Percentiles rank a stretch among this genome's conserved stretches.
phyloP scores from a whole-genome alignment of 2,113 vertebrate genomes.

The Accipiter cooperii region DNA sequence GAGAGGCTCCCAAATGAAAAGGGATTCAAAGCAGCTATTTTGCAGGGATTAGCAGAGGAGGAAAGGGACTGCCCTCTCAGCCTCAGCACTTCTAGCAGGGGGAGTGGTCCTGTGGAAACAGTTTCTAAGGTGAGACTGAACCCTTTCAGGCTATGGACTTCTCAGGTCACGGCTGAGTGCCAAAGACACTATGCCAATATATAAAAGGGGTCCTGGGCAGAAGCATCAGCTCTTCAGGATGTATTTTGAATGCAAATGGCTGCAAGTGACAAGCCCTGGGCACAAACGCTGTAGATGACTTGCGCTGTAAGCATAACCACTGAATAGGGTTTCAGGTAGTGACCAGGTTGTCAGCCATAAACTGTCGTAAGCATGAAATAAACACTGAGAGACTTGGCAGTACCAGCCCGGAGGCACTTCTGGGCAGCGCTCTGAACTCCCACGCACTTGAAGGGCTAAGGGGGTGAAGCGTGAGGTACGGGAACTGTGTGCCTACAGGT shows the following conservation, averaged over 20 bases:
- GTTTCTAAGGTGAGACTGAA: background rate
- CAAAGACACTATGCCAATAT: background rate
- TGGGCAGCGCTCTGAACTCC: background rate
- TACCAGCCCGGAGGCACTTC: background rate
- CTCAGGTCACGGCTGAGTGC: background rate
- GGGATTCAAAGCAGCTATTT: background rate
- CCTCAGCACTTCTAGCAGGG: background rate
- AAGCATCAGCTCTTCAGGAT: background rate
- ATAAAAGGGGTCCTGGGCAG: background rate
- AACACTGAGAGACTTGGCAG: background rate
- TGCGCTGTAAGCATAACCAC: accelerated
- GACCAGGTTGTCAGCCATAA: background rate
- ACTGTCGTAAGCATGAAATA: background rate
- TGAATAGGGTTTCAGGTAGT: background rate
- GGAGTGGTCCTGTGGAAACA: background rate
- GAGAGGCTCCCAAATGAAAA: background rate
- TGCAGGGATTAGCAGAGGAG: background rate
- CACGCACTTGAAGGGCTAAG: background rate
- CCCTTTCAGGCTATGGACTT: background rate
- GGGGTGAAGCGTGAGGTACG: background rate
- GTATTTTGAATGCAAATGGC: background rate
- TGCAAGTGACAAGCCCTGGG: background rate
- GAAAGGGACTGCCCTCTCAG: background rate
- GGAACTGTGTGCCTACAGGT: background rate
- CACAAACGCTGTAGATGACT: background rate